phyloP scores from a whole-genome alignment of 1,140 invertebrate species.

The Ostrea edulis region DNA sequence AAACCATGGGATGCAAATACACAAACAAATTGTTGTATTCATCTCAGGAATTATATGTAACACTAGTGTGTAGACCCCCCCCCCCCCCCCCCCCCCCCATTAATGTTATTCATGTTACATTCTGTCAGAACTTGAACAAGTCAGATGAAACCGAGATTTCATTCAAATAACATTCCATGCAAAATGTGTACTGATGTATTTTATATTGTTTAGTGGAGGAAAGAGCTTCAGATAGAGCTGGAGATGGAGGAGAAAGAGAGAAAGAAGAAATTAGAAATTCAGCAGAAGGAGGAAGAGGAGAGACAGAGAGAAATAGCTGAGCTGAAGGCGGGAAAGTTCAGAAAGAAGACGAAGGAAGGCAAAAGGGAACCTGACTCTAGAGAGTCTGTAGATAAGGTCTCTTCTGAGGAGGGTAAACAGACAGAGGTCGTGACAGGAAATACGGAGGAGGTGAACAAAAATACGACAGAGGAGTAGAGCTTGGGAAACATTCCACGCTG shows the following conservation, averaged over 20 bases:
- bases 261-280: conserved; percentile 63
- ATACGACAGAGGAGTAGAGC: background rate
- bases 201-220: conserved; percentile 72
- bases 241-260: conserved; percentile 70
- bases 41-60: too few relatives aligned
- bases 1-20: too few relatives aligned
- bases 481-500: background rate
- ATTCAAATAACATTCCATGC: too few relatives aligned
- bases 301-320: conserved; percentile 62
- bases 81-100: too few relatives aligned
- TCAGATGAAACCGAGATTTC: too few relatives aligned
- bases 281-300: conserved; percentile 69
- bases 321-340: conserved; percentile 30
- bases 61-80: too few relatives aligned
- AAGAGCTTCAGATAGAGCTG: conserved; percentile 71
- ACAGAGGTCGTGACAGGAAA: background rate
- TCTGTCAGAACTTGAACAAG: too few relatives aligned
- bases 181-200: background rate
- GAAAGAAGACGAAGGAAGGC: conserved; percentile 2
- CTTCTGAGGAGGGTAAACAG: background rate
- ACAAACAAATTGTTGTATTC: too few relatives aligned
- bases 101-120: too few relatives aligned
- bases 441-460: background rate
- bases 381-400: background rate
- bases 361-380: background rate